phyloP scores from a whole-genome alignment of 1,140 invertebrate genomes.

The Thrips palmi region DNA sequence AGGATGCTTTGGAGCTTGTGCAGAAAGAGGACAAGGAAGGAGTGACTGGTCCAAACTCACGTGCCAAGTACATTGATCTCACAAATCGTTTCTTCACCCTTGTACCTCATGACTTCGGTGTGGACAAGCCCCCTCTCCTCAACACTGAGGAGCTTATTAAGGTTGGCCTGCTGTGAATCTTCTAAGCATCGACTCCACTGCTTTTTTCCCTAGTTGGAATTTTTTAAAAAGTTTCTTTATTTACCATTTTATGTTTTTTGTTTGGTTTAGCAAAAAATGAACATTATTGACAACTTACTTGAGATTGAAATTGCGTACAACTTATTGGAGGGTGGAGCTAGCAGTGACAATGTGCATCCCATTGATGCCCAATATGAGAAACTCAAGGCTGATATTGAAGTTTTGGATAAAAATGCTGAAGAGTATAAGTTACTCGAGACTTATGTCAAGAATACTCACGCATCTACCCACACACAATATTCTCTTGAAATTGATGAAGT shows the following conservation, averaged over 20 bases:
- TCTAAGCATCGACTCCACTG: neutral
- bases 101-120: constrained; percentile 88
- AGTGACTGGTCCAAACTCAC: constrained; percentile 1
- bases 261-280: constrained; percentile 56
- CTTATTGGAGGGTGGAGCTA: constrained; percentile 38
- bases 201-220: neutral
- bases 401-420: constrained; percentile 45
- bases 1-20: constrained; percentile 50
- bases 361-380: constrained; percentile 82
- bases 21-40: constrained; percentile 27
- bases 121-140: constrained; percentile 63
- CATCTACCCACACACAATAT: constrained; percentile 59
- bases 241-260: constrained; percentile 14
- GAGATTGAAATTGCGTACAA: constrained; percentile 93
- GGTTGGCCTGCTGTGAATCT: constrained; percentile 19
- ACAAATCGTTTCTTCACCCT: constrained; percentile 88
- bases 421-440: constrained; percentile 58
- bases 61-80: constrained; percentile 43
- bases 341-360: constrained; percentile 32
- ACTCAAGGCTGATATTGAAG: constrained; percentile 63
- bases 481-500: constrained; percentile 54
- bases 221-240: constrained; percentile 6
- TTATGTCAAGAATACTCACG: constrained; percentile 80
- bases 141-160: constrained; percentile 57
- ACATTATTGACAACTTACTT: constrained; percentile 57